These are phyloP conservation scores for Geophilus truncorum DNA, from an alignment of 2,888 invertebrate species.

Conservation along the genomic window DNA sequence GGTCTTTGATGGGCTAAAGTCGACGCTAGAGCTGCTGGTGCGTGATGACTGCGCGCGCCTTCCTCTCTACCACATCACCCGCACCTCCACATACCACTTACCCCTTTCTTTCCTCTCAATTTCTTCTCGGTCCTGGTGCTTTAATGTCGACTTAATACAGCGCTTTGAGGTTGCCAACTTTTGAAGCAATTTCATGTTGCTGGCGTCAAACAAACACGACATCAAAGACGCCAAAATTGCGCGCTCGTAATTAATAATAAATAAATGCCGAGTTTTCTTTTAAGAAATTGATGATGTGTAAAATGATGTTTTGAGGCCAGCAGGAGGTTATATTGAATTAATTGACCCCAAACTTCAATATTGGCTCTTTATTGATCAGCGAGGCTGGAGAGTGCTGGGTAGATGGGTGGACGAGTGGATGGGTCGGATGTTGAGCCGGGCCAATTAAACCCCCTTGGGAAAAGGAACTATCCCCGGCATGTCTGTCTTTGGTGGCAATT, in stretches of 20 bases:
- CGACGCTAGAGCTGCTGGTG: slow-evolving; percentile 18
- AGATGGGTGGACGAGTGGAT: background rate
- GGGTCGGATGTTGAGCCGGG: background rate
- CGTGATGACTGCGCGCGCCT: slow-evolving; percentile 2
- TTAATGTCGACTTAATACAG: slow-evolving; percentile 24
- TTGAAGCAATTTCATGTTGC: background rate
- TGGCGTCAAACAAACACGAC: background rate
- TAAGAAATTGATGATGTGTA: background rate
- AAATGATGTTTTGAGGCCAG: no score
- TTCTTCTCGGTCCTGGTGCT: background rate
- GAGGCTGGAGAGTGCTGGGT: background rate
- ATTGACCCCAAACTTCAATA: background rate
- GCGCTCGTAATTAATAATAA: background rate
- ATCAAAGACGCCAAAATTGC: background rate
- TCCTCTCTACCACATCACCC: background rate
- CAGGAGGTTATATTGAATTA: background rate
- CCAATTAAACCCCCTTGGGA: background rate
- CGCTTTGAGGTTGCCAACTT: slow-evolving; percentile 21
- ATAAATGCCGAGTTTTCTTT: background rate
- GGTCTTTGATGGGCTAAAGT: slow-evolving; percentile 27
- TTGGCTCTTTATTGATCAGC: background rate
- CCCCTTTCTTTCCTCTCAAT: slow-evolving; percentile 27
- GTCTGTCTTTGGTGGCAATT: slow-evolving; percentile 17
- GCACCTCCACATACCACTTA: background rate
- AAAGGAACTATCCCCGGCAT: slow-evolving; percentile 21